A percentile compares a stretch with the other conserved stretches of the same genome.
phyloP scores from a whole-genome alignment of 2,113 vertebrate genomes.

The Scopus umbretta region DNA sequence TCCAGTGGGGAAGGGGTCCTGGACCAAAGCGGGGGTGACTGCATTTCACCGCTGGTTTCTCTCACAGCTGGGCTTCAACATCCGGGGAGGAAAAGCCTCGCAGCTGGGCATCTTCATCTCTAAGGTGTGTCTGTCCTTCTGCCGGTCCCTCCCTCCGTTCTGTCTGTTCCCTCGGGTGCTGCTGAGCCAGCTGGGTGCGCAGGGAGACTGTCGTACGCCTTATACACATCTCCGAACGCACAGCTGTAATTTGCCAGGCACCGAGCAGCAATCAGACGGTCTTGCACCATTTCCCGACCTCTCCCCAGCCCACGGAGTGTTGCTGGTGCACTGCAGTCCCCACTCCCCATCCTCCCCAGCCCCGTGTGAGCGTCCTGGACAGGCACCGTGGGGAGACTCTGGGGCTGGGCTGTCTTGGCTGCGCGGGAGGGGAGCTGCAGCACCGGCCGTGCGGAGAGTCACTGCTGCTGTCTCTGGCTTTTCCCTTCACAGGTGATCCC shows the following conservation, averaged over 20 bases:
- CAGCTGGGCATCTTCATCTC: slow-evolving; percentile 98
- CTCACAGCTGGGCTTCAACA: slow-evolving; percentile 93
- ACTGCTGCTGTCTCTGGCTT: neutral
- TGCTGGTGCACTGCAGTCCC: neutral
- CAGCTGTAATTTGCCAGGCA: neutral
- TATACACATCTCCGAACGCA: fast-evolving
- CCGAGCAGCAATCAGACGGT: neutral
- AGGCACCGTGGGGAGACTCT: no score
- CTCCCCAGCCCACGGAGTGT: neutral
- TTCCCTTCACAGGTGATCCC: slow-evolving; percentile 84
- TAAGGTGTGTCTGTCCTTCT: slow-evolving; percentile 76
- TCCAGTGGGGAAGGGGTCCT: neutral
- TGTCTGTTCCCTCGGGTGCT: neutral
- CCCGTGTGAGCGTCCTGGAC: fast-evolving
- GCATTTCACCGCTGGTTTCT: neutral
- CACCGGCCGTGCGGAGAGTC: neutral
- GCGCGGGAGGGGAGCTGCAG: fast-evolving
- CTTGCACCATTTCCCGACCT: neutral
- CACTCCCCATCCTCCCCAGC: neutral
- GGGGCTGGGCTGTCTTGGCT: neutral
- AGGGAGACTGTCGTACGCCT: neutral
- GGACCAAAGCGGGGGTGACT: neutral
- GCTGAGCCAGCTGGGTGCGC: neutral
- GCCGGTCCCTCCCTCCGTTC: fast-evolving
- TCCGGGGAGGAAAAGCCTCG: slow-evolving; percentile 95